These are phyloP conservation scores for Typhlomys cinereus DNA, from an alignment of 2,113 vertebrate genomes.

Conservation along the genomic window DNA sequence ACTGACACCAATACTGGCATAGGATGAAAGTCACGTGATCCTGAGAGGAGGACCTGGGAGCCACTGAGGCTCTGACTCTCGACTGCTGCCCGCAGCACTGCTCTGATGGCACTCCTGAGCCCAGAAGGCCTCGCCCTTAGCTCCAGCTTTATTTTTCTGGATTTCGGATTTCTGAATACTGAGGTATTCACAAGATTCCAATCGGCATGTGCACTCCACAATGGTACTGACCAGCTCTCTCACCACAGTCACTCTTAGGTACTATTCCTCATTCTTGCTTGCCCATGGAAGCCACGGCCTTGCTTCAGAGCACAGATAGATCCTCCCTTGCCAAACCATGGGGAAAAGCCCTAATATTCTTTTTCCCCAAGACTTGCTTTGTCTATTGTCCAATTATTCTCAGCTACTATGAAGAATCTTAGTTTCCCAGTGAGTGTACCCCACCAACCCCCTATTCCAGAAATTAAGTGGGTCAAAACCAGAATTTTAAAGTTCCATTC, in stretches of 20 bases:
- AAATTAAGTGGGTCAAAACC: not conserved
- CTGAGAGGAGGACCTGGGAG: not conserved
- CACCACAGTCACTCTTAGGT: not conserved
- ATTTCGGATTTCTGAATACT: not conserved
- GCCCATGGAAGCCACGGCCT: not conserved
- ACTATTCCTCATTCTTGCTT: not conserved
- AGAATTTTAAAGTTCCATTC: conserved; percentile 1
- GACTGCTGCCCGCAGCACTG: not conserved
- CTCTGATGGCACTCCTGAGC: not conserved
- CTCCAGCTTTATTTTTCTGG: not conserved
- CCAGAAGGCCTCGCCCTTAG: not conserved
- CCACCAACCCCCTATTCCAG: not conserved
- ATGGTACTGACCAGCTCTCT: not conserved
- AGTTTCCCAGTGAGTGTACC: not conserved
- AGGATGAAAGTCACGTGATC: not conserved
- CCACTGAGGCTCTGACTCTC: not conserved
- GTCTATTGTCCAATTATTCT: not conserved
- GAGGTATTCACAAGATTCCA: not conserved
- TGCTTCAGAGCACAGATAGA: conserved; percentile 3
- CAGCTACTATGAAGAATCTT: not conserved
- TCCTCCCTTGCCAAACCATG: not conserved
- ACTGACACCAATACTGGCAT: not conserved
- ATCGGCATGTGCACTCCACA: not conserved
- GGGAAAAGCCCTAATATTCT: not conserved
- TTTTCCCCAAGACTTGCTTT: not conserved